Base-by-base conservation (phyloP, 2,888 invertebrate species). In the Mystacides longicornis region DNA sequence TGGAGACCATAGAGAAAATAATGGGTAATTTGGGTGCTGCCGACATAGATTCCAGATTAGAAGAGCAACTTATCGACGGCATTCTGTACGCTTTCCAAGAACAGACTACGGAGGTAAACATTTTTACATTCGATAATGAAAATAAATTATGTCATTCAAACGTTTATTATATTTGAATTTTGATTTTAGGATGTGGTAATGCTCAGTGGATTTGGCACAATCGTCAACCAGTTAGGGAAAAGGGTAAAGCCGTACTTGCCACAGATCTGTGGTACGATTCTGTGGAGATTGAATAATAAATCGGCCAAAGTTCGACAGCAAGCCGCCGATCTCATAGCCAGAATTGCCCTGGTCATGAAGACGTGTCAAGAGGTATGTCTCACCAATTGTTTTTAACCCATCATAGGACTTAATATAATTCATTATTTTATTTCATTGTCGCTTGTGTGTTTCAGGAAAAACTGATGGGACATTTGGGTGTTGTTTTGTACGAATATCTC, bases 1-100 rank as follows among this genome's bases (percentile, higher is more conserved):
- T 99, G 96, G 99, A 99, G 72, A 98, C 97, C 0, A 98, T 99
- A 56, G 99, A 99, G 70, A 98, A 98, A 74, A 96, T 97, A 56
- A 93, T 98, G 83, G 93, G 92, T 2, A 96, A 95, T 72, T 79
- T 98, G 59, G 99, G 99, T 18, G 96, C 98, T 0, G 93, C 96
- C 0, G 99, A 99, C 68, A 96, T 99, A 51, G 99, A 99, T 73
- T 94, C 96, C 0, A 83, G 98, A 45, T 77, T 99, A 2, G 99
- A 99, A 71, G 99, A 99, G 74, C 98, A 98, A 67, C 84, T 99
- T 27, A 99, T 99, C 70, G 99, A 99, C 68, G 99, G 99, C 64
- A 98, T 99, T 63, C 76, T 99, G 43, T 99, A 99, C 69, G 99
- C 99, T 59, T 99, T 99, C 81, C 98, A 99, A 75, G 99, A 99